These are phyloP conservation scores for Clupea harengus DNA, from an alignment of 2,113 vertebrate genomes.

Conservation along the genomic window DNA sequence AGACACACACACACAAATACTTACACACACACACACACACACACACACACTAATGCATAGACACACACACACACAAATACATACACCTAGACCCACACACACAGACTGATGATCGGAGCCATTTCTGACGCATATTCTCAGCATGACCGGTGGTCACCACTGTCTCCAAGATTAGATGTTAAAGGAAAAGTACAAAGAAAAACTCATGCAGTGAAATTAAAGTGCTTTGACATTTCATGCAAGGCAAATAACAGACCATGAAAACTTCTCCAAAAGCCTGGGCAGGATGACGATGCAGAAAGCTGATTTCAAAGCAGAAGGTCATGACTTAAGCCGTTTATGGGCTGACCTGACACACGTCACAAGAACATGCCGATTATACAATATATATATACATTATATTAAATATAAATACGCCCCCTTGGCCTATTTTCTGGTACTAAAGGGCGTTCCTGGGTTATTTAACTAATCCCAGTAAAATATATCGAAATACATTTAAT, in stretches of 20 bases:
- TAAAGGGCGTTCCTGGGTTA: too few species aligned
- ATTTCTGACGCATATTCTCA: not conserved
- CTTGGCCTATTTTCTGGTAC: too few species aligned
- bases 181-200: not conserved
- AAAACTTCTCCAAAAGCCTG: not conserved
- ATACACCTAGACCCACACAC: not conserved
- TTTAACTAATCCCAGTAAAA: too few species aligned
- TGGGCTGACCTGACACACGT: not conserved
- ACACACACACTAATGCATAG: not conserved
- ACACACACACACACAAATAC: not conserved
- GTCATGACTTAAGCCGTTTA: not conserved
- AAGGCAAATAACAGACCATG: not conserved
- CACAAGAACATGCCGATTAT: not conserved
- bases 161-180: not conserved
- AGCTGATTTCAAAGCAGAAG: not conserved
- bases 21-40: not conserved
- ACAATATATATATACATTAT: too few species aligned
- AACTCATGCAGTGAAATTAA: not conserved
- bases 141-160: not conserved
- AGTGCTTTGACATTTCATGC: conserved; percentile 1
- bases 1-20: not conserved
- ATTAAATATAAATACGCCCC: too few species aligned
- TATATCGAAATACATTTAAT: too few species aligned
- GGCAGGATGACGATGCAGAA: not conserved
- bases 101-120: not conserved